These are phyloP conservation scores for Tetragnatha versicolor DNA, from an alignment of 1,140 invertebrate species.

Conservation along the genomic window DNA sequence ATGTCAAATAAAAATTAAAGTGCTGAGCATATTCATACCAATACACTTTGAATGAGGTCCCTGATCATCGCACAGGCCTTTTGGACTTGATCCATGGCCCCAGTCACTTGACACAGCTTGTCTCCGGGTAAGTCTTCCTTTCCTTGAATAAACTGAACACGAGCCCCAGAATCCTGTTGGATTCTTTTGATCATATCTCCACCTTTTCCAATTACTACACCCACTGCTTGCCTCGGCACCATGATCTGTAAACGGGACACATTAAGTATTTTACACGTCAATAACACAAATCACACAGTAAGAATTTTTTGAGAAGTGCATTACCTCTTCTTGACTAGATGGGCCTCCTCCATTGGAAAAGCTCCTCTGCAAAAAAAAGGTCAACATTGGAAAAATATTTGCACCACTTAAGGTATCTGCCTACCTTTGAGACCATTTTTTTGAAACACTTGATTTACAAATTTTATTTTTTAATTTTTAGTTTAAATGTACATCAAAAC, in stretches of 20 bases:
- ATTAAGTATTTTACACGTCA: too few species aligned
- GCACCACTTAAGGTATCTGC: too few species aligned
- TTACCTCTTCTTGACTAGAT: constrained; percentile 24
- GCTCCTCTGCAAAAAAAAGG: constrained; percentile 22
- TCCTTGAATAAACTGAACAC: constrained; percentile 76
- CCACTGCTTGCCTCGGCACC: constrained; percentile 96
- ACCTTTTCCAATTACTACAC: constrained; percentile 94
- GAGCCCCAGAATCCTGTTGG: constrained; percentile 93
- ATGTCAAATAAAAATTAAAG: too few species aligned
- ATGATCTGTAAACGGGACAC: constrained; percentile 86
- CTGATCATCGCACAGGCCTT: constrained; percentile 86
- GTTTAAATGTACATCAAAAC: too few species aligned
- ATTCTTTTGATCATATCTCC: constrained; percentile 96
- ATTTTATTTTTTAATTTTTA: too few species aligned
- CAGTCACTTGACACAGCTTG: constrained; percentile 83
- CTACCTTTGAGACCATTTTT: too few species aligned
- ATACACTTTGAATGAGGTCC: constrained; percentile 85
- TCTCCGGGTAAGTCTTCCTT: constrained; percentile 86
- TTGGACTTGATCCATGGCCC: constrained; percentile 85
- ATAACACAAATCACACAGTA: too few species aligned
- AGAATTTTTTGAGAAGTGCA: not conserved
- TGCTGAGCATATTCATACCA: too few species aligned
- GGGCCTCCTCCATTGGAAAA: constrained; percentile 55
- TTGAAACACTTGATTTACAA: too few species aligned
- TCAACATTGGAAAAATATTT: too few species aligned